phyloP scores from a whole-genome alignment of 2,113 vertebrate genomes.

The Neolamprologus cancellatus region DNA sequence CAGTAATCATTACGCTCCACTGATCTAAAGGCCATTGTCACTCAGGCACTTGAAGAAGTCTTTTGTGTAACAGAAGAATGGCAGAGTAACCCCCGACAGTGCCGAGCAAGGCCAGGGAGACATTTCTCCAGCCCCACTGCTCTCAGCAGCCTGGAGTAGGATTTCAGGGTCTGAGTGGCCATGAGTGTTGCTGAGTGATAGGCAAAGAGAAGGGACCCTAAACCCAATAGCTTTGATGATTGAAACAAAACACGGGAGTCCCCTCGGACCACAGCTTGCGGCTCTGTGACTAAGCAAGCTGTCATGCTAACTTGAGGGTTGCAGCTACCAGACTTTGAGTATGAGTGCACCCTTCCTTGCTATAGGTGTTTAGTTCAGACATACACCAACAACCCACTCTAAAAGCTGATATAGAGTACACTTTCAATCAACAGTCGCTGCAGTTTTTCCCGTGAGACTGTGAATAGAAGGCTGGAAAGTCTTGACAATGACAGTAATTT shows the following conservation, averaged over 20 bases:
- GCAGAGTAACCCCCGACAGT: slow-evolving; percentile 64
- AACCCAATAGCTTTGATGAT: slow-evolving; percentile 65
- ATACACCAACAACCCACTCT: not conserved
- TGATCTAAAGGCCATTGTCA: slow-evolving; percentile 77
- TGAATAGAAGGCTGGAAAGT: not conserved
- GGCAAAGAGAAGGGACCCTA: slow-evolving; percentile 55
- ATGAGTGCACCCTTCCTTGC: not conserved
- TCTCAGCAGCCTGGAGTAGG: slow-evolving; percentile 53
- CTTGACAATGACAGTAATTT: slow-evolving; percentile 33
- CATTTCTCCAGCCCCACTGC: slow-evolving; percentile 57
- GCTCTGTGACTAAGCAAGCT: slow-evolving; percentile 40
- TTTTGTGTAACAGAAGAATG: slow-evolving; percentile 73
- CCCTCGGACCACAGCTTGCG: slow-evolving; percentile 33
- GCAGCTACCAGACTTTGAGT: not conserved
- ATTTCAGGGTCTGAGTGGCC: slow-evolving; percentile 69
- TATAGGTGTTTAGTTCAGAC: slow-evolving; percentile 7
- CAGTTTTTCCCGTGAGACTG: not conserved
- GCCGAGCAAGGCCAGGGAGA: slow-evolving; percentile 58
- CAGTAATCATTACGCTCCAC: slow-evolving; percentile 69
- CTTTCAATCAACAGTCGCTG: not conserved
- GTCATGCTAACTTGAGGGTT: slow-evolving; percentile 7
- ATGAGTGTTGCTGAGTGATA: slow-evolving; percentile 70
- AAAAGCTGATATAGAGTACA: not conserved
- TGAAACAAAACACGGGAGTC: slow-evolving; percentile 67
- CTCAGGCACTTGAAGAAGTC: slow-evolving; percentile 72